phyloP scores from a whole-genome alignment of 1,140 invertebrate genomes.

The Octopus sinensis region DNA sequence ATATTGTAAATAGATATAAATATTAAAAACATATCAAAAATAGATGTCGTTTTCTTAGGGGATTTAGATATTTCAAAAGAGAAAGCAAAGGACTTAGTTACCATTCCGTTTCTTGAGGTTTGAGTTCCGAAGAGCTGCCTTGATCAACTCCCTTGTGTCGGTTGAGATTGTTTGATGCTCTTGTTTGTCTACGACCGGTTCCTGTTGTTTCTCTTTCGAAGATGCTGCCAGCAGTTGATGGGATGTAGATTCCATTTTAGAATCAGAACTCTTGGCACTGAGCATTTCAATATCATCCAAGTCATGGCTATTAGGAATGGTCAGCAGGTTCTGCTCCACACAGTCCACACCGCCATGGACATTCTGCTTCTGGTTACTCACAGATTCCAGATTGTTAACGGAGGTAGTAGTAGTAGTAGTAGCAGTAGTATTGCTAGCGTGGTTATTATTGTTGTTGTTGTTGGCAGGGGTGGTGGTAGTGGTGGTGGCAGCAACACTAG shows the following conservation, averaged over 20 bases:
- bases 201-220: background rate
- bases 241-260: conserved; percentile 24
- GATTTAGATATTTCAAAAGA: too few relatives aligned
- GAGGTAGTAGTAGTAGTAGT: background rate
- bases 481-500: background rate
- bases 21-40: too few relatives aligned
- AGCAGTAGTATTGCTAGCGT: background rate
- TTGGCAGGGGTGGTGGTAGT: background rate
- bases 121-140: conserved; percentile 46
- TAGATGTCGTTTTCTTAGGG: too few relatives aligned
- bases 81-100: conserved; percentile 15
- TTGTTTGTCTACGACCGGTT: background rate
- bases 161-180: conserved; percentile 43
- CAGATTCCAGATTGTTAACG: conserved; percentile 20
- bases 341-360: conserved; percentile 27
- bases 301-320: background rate
- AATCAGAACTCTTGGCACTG: conserved; percentile 45
- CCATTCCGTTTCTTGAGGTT: conserved; percentile 39
- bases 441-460: background rate
- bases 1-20: too few relatives aligned
- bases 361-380: conserved; percentile 24
- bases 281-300: conserved; percentile 51
- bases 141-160: conserved; percentile 50
- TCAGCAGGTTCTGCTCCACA: conserved; percentile 29
- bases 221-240: background rate